phyloP scores from a whole-genome alignment of 2,797 vertebrate genomes.

The Macropodus opercularis region DNA sequence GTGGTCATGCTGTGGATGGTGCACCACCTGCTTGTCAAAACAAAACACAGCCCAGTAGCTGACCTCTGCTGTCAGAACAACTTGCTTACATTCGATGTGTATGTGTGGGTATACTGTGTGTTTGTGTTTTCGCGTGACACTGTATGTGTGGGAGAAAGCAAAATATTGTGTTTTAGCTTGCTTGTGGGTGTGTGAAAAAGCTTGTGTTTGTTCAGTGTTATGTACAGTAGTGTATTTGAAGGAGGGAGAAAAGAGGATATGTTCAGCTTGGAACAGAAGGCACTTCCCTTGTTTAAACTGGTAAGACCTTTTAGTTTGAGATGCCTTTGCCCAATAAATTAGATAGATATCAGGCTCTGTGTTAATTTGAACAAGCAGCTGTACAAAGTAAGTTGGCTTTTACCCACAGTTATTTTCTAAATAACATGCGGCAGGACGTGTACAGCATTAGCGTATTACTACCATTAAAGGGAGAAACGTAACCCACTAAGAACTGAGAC shows the following conservation, averaged over 20 bases:
- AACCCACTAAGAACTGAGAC: not conserved
- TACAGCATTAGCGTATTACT: not conserved
- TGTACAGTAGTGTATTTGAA: slow-evolving; percentile 19
- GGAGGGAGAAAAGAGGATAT: slow-evolving; percentile 6
- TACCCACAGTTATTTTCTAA: not conserved
- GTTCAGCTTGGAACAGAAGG: slow-evolving; percentile 22
- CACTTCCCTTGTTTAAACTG: slow-evolving; percentile 19
- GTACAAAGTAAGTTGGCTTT: not conserved
- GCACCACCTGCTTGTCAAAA: slow-evolving; percentile 55
- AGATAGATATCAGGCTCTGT: not conserved
- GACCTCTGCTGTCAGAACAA: slow-evolving; percentile 55
- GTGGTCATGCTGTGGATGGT: slow-evolving; percentile 13
- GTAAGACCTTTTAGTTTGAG: slow-evolving; percentile 15
- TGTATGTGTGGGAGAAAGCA: slow-evolving; percentile 11
- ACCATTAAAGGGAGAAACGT: not conserved
- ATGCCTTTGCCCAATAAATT: not conserved
- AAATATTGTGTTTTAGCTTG: slow-evolving; percentile 22
- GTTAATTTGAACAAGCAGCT: slow-evolving; percentile 2
- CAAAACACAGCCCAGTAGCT: slow-evolving; percentile 40
- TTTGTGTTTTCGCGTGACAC: not conserved
- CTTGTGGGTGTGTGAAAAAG: slow-evolving; percentile 27
- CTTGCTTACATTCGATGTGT: slow-evolving; percentile 27
- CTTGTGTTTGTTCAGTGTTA: slow-evolving; percentile 16
- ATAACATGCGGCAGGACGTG: not conserved
- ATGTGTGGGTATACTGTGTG: slow-evolving; percentile 2